Base-by-base conservation (phyloP, 2,797 vertebrate genomes). In the Amniataba percoides region DNA sequence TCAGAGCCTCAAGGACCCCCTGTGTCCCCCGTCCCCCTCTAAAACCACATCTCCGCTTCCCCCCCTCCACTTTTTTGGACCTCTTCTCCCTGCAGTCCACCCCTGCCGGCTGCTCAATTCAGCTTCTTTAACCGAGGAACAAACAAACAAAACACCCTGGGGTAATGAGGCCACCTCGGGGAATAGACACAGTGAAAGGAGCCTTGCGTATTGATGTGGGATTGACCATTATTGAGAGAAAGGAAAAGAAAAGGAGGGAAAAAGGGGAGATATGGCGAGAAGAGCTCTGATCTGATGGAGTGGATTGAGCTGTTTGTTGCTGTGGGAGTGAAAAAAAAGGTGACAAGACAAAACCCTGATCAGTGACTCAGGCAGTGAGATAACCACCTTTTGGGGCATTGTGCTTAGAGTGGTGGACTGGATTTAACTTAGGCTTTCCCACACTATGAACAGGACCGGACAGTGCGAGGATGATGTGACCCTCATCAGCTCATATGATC, bases 61-160 rank as follows among this genome's bases (percentile, higher is more conserved):
- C 34, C n/a, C 36, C 18, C 53, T 14, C n/a, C 56, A 19, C 14
- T 5, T 34, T 23, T 52, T 46, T 58, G 58, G 45, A 27, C 68
- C 31, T 69, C 40, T 61, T 57, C 58, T 82, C 77, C 78, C 72
- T 81, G 64, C 86, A 65, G 77, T 78, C 80, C 85, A 83, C 86
- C 90, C 85, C 86, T 87, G 85, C 84, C 56, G 80, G 90, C 85
- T 89, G 91, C 92, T 93, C 92, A 92, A 92, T 93, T 94, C 91
- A 93, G 89, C 86, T 87, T 55, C 89, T 92, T 92, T 87, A 84
- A 81, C 82, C 36, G 61, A 86, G 89, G 91, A 94, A 91, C 94
- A 94, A 94, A 94, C 93, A 93, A 95, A 95, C 91, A 93, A 86
- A 94, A 92, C 87, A 89, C 89, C 90, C 84, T 6, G 52, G 87